phyloP scores from a whole-genome alignment of 2,113 vertebrate genomes.

The Cepphus grylle region DNA sequence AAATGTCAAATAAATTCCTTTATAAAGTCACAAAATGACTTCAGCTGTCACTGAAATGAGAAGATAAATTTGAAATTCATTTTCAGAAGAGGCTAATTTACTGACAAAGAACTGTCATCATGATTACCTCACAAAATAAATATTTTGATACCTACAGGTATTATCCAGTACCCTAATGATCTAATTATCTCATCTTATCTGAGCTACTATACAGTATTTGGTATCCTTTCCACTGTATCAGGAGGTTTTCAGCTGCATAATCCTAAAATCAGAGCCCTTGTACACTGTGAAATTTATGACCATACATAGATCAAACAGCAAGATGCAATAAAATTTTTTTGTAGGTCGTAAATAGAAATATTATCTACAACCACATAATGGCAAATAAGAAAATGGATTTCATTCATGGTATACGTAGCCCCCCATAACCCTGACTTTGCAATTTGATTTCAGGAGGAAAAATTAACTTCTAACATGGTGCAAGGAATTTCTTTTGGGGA shows the following conservation, averaged over 20 bases:
- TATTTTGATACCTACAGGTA: not conserved
- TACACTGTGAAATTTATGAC: not conserved
- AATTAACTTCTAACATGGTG: not conserved
- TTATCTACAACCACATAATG: not conserved
- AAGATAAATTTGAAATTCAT: not conserved
- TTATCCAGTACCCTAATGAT: not conserved
- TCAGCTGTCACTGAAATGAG: not conserved
- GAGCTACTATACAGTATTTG: not conserved
- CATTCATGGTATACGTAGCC: not conserved
- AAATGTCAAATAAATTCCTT: not conserved
- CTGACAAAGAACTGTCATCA: not conserved
- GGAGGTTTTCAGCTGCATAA: not conserved
- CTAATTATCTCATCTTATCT: not conserved
- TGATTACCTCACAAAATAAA: not conserved
- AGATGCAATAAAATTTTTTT: not conserved
- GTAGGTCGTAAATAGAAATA: not conserved
- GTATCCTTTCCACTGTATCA: not conserved
- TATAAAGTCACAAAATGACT: not conserved
- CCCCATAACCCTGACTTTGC: not conserved
- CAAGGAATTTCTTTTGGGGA: not conserved
- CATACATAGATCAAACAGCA: not conserved
- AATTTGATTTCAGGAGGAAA: not conserved
- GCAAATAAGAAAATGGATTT: not conserved
- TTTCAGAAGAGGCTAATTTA: not conserved
- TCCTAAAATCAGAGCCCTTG: not conserved